Conservation (phyloP, 2,113 vertebrate genomes). For the Parus major region DNA sequence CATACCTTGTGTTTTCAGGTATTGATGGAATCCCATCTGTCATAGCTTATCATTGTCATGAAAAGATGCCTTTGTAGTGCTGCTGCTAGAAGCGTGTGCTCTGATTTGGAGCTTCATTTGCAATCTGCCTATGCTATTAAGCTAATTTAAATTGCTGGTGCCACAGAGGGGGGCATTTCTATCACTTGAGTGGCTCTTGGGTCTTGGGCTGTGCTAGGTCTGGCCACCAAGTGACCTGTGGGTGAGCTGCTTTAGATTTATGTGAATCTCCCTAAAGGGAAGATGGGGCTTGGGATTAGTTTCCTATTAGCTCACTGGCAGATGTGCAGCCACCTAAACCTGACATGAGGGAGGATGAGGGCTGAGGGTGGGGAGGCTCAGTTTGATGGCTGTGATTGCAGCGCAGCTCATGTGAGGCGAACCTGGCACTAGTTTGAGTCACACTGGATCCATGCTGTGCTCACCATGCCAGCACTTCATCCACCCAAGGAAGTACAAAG, state of each 20-base stretch:
- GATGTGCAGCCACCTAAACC: neutral
- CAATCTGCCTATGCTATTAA: neutral
- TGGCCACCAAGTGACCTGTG: neutral
- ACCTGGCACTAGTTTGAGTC: neutral
- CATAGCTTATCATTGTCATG: neutral
- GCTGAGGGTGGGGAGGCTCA: accelerated
- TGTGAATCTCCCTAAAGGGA: neutral
- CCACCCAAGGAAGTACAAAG: neutral
- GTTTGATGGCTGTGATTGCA: neutral
- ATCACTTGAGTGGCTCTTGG: accelerated
- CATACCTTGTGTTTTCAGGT: neutral
- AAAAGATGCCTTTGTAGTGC: neutral
- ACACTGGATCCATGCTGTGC: accelerated
- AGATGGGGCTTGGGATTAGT: neutral
- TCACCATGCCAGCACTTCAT: accelerated
- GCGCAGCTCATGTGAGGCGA: neutral
- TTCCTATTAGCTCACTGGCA: neutral
- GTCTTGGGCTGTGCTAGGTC: neutral
- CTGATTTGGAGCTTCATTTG: neutral
- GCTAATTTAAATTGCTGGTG: neutral
- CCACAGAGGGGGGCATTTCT: neutral
- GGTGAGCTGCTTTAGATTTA: neutral
- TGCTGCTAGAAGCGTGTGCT: neutral
- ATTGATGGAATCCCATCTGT: neutral
- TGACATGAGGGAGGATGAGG: neutral